phyloP scores from a whole-genome alignment of 2,888 invertebrate species.

The Clusia tigrina region DNA sequence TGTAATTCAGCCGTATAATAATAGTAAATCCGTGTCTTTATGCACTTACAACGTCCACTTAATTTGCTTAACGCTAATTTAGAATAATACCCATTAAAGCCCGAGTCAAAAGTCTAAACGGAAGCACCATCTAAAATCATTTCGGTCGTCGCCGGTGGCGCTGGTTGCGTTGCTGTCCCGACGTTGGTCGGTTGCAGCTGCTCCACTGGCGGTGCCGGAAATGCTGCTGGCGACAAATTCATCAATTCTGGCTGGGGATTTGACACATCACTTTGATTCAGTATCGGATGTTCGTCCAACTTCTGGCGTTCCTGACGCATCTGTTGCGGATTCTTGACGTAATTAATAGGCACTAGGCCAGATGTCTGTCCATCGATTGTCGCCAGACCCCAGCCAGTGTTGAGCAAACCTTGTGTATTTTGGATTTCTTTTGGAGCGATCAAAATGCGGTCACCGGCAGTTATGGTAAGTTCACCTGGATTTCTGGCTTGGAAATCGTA shows the following conservation, averaged over 20 bases:
- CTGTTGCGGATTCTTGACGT: slow-evolving; percentile 62
- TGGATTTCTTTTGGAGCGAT: slow-evolving; percentile 88
- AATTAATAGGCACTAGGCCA: slow-evolving; percentile 74
- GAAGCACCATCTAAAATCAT: slow-evolving; percentile 38
- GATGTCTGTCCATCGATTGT: slow-evolving; percentile 68
- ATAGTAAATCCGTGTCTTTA: too few relatives aligned
- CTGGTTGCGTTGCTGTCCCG: slow-evolving; percentile 44
- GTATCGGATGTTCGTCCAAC: slow-evolving; percentile 12
- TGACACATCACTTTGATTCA: not conserved
- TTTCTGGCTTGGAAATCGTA: slow-evolving; percentile 79
- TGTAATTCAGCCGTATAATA: too few relatives aligned
- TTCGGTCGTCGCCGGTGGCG: slow-evolving; percentile 43
- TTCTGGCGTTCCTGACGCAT: slow-evolving; percentile 46
- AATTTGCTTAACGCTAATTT: too few relatives aligned
- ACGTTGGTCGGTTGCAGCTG: not conserved
- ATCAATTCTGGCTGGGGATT: slow-evolving; percentile 44
- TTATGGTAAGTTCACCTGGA: slow-evolving; percentile 80
- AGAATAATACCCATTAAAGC: too few relatives aligned
- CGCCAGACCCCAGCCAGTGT: slow-evolving; percentile 76
- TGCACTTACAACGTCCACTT: too few relatives aligned
- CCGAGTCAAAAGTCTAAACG: too few relatives aligned
- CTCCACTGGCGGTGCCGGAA: slow-evolving; percentile 43
- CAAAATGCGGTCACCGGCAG: slow-evolving; percentile 77
- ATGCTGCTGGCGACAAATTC: slow-evolving; percentile 49
- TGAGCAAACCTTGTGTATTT: slow-evolving; percentile 69